Percentiles rank a stretch among this genome's conserved stretches.
Conservation (phyloP, 2,888 invertebrate species). For the Dryocosmus kuriphilus region DNA sequence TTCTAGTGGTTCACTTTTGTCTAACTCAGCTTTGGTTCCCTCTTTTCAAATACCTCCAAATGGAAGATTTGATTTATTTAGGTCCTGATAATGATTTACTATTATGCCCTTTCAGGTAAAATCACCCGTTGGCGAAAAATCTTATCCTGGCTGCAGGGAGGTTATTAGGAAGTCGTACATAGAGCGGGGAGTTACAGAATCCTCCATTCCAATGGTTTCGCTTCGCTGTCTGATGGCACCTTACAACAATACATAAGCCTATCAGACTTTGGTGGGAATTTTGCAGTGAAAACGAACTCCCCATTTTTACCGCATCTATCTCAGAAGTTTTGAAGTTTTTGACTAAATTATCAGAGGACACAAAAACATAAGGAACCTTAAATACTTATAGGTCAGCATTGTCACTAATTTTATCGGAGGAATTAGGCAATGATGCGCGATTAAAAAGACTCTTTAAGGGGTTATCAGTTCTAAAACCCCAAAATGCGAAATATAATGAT, state of each 20-base stretch:
- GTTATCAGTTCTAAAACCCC: no score
- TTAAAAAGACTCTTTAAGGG: constrained; percentile 36
- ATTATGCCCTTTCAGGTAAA: no score
- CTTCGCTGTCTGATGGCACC: constrained; percentile 54
- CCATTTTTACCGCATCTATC: no score
- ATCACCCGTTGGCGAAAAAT: no score
- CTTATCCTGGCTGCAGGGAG: constrained; percentile 11
- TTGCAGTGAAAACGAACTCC: constrained; percentile 44
- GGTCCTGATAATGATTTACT: no score
- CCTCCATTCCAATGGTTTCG: constrained; percentile 36
- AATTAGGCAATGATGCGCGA: neutral
- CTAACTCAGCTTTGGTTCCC: constrained; percentile 61
- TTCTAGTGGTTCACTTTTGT: constrained; percentile 62
- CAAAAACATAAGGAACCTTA: no score
- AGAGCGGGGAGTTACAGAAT: neutral
- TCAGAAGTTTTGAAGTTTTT: no score
- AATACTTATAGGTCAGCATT: neutral
- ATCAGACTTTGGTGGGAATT: constrained; percentile 57
- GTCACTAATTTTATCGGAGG: neutral
- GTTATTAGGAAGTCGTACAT: neutral
- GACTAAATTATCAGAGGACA: no score
- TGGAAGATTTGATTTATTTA: neutral
- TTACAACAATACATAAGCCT: constrained; percentile 55
- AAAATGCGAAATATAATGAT: constrained; percentile 54
- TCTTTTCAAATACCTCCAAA: constrained; percentile 45